Percentiles rank a stretch among this genome's conserved stretches.
These are phyloP conservation scores for Phalacrocorax brasilianus DNA, from an alignment of 2,113 vertebrate species.

Conservation along the genomic window DNA sequence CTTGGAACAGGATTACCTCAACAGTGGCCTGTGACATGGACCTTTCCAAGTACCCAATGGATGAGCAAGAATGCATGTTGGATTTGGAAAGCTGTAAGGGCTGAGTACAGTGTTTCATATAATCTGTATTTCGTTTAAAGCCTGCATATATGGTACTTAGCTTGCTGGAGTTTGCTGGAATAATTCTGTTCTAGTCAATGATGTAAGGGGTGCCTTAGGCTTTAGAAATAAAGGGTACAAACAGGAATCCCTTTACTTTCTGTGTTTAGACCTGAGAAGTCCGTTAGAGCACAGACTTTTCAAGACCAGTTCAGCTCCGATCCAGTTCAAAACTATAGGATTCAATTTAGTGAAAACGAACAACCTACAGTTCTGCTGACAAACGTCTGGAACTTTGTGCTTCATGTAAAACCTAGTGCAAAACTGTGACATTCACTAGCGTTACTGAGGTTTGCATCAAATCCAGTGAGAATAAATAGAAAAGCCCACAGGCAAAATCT, in stretches of 20 bases:
- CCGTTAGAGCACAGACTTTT: background rate
- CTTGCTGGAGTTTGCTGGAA: background rate
- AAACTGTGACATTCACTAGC: background rate
- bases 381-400: background rate
- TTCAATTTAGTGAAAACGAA: background rate
- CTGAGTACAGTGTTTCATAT: background rate
- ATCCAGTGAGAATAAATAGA: background rate
- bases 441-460: background rate
- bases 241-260: background rate
- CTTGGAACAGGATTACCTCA: conserved; percentile 85
- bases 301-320: background rate
- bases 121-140: background rate
- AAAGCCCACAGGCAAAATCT: background rate
- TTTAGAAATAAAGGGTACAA: background rate
- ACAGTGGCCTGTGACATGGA: conserved; percentile 98
- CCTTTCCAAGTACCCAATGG: conserved; percentile 97
- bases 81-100: conserved; percentile 96
- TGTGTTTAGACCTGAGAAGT: background rate
- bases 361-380: background rate
- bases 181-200: background rate
- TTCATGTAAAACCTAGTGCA: background rate
- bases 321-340: background rate
- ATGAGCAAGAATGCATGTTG: conserved; percentile 96
- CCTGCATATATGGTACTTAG: background rate
- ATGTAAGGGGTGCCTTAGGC: background rate